Percentiles rank a stretch among this genome's conserved stretches.
phyloP scores from a whole-genome alignment of 1,140 invertebrate species.

The Leptinotarsa texana region DNA sequence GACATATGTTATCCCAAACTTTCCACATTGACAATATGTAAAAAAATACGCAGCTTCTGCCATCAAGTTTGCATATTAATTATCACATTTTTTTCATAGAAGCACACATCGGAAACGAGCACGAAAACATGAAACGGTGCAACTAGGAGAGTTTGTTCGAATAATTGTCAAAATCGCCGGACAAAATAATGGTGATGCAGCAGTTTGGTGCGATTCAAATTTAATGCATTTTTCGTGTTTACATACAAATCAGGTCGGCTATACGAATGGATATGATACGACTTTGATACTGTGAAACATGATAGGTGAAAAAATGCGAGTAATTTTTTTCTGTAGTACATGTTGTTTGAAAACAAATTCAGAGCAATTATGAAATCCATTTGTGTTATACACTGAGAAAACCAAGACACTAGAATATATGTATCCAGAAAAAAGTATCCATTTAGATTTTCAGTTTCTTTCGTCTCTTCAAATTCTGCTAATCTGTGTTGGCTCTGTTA shows the following conservation, averaged over 20 bases:
- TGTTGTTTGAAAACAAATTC: too few species aligned
- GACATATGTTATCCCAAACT: not conserved
- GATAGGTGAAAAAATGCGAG: not conserved
- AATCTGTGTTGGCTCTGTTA: too few species aligned
- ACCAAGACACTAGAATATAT: too few species aligned
- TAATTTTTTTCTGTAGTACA: too few species aligned
- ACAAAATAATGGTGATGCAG: constrained; percentile 1
- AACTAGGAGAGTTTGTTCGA: not conserved
- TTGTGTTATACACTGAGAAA: too few species aligned
- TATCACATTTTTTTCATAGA: not conserved
- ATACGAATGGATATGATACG: not conserved
- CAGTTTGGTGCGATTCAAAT: not conserved
- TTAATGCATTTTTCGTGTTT: not conserved
- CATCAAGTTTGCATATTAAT: not conserved
- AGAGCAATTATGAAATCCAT: too few species aligned
- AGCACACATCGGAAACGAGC: not conserved
- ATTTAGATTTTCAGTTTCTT: too few species aligned
- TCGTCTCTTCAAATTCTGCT: too few species aligned
- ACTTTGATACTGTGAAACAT: not conserved
- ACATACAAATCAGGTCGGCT: not conserved
- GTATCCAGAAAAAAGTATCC: too few species aligned
- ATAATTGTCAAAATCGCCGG: constrained; percentile 8
- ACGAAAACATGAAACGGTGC: not conserved
- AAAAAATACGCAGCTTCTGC: not conserved
- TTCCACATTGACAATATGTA: not conserved